phyloP scores from a whole-genome alignment of 2,797 vertebrate species.

The Micrastur ruficollis region DNA sequence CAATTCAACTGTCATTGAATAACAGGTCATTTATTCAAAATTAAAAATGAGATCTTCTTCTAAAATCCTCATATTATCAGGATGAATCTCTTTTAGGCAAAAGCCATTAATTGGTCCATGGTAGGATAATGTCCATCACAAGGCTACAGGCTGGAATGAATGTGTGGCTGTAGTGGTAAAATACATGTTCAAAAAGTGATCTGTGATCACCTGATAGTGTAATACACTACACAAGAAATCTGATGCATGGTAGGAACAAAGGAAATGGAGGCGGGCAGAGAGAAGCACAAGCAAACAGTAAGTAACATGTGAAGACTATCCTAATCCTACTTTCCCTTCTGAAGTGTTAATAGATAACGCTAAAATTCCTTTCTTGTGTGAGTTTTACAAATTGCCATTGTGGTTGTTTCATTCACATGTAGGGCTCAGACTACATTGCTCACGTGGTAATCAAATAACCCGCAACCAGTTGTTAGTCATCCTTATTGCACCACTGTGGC shows the following conservation, averaged over 20 bases:
- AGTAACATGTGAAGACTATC: background rate
- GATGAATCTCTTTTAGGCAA: background rate
- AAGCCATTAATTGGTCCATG: background rate
- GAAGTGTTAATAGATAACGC: background rate
- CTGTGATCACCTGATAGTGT: background rate
- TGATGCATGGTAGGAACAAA: background rate
- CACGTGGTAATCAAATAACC: background rate
- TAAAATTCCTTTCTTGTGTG: background rate
- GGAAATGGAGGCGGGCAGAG: background rate
- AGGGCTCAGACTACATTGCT: background rate
- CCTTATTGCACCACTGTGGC: constrained; percentile 21
- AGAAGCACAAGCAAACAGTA: background rate
- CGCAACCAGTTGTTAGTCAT: constrained; percentile 9
- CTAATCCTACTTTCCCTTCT: background rate
- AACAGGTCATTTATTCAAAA: background rate
- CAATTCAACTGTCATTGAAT: background rate
- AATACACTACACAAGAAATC: background rate
- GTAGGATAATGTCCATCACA: background rate
- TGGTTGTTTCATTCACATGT: background rate
- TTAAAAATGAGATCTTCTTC: background rate
- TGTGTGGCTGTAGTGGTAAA: background rate
- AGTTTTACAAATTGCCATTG: background rate
- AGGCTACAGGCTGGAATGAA: background rate
- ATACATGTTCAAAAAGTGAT: background rate
- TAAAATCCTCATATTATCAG: background rate